Evolutionary conservation across 2,888 invertebrate species (phyloP), one percentile per base, ranked within the genome.

Genomic region (Crossocerus cetratus): DNA sequence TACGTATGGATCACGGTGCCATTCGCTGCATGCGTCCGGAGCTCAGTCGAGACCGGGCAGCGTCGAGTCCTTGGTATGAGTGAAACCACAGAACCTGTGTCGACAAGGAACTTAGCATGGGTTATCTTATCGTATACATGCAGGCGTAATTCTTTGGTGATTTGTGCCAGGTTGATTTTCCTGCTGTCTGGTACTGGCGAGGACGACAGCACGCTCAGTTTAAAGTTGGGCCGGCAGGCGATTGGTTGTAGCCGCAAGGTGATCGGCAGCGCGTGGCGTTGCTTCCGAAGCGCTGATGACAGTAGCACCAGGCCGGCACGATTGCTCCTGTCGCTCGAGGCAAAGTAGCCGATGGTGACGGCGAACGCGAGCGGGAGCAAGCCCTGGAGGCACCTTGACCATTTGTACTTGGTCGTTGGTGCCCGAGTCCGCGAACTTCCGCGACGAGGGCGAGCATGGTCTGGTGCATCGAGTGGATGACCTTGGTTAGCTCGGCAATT

Each of bases 71-170:
- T 16, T 20, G 63, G 63, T 49, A 43, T 11, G 60, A 64, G 22
- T 4, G 54, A 63, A 8, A 69, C 16, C n/a, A 72, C 74, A 0
- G 73, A 68, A 0, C 76, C 76, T 4, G 76, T 66, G 20, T 83
- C 80, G 0, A 82, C 56, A 1, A 82, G 64, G 42, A 77, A 82
- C 13, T 8, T 18, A 3, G 64, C 16, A n/a, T 61, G 55, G n/a
- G 49, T 68, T 8, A n/a, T 8, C 21, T 21, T 16, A 14, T 81
- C 77, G 3, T 11, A 23, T 2, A 79, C 23, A n/a, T 71, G 65
- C 1, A 76, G 76, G n/a, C 72, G 78, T 60, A 43, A 49, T 21
- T 68, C 57, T 13, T 60, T 76, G 74, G 60, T 64, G 66, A 1
- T n/a, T n/a, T n/a, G n/a, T n/a, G n/a, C n/a, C n/a, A n/a, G n/a